Conservation (phyloP, 2,797 vertebrate genomes). For the Todus mexicanus region DNA sequence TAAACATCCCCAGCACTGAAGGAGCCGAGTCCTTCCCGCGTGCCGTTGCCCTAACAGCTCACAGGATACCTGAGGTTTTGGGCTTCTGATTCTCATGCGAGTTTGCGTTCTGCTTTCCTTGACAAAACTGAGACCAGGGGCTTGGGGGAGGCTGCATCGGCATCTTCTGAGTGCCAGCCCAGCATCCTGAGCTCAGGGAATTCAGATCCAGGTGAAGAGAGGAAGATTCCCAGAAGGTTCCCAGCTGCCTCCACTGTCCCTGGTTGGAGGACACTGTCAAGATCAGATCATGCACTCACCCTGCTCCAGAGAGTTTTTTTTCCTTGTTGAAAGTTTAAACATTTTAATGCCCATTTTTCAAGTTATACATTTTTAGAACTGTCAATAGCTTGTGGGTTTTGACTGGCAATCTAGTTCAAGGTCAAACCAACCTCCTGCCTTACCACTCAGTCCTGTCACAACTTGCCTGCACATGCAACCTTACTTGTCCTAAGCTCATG, state of each 20-base stretch:
- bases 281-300: not conserved
- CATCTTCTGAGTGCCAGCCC: not conserved
- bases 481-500: not conserved
- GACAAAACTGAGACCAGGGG: not conserved
- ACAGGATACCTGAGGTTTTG: not conserved
- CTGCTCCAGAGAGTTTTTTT: fast-evolving
- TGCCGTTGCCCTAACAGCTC: not conserved
- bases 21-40: not conserved
- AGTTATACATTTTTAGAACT: not conserved
- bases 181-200: not conserved
- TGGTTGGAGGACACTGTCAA: not conserved
- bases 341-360: not conserved
- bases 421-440: not conserved
- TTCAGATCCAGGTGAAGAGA: not conserved
- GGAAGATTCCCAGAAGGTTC: not conserved
- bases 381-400: not conserved
- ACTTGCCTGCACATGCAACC: not conserved
- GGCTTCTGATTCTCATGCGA: fast-evolving
- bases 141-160: not conserved
- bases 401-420: not conserved
- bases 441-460: not conserved
- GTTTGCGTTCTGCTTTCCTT: not conserved
- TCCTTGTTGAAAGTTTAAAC: not conserved
- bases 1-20: no score
- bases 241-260: not conserved